Conservation (phyloP, 2,888 invertebrate genomes). For the Camptogramma bilineatum region DNA sequence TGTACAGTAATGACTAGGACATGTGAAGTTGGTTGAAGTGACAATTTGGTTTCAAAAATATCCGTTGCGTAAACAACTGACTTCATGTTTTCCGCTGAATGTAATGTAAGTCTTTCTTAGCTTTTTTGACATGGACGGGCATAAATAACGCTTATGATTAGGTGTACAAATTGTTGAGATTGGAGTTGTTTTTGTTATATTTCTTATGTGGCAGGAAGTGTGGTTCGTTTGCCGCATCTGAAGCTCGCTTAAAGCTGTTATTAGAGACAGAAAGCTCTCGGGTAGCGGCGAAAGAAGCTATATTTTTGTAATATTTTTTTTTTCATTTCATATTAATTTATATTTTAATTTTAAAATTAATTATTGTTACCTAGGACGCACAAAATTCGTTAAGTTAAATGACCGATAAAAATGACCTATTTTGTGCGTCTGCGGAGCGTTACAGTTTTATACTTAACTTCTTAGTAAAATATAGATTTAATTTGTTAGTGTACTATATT, state of each 20-base stretch:
- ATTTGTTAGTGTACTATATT: not conserved
- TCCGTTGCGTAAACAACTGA: not conserved
- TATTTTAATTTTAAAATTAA: too few relatives aligned
- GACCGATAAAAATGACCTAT: not conserved
- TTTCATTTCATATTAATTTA: not conserved
- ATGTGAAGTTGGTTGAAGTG: not conserved
- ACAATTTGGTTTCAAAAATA: not conserved
- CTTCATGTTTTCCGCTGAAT: not conserved
- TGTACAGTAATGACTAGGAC: too few relatives aligned
- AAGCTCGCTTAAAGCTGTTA: not conserved
- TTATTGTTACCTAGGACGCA: not conserved
- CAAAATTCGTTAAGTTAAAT: not conserved
- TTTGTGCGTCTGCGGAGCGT: constrained; percentile 1
- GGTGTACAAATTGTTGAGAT: constrained; percentile 15
- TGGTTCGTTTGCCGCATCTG: not conserved
- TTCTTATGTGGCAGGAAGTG: not conserved
- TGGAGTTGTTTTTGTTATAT: not conserved
- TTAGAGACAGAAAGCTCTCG: not conserved
- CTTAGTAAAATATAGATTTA: not conserved
- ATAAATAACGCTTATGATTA: not conserved
- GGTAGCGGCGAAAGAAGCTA: not conserved
- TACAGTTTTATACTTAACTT: not conserved
- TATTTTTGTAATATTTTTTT: constrained; percentile 1
- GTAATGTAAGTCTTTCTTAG: constrained; percentile 3
- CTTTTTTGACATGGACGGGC: constrained; percentile 1